Conservation (phyloP, 2,888 invertebrate species). For the Amorpha juglandis region DNA sequence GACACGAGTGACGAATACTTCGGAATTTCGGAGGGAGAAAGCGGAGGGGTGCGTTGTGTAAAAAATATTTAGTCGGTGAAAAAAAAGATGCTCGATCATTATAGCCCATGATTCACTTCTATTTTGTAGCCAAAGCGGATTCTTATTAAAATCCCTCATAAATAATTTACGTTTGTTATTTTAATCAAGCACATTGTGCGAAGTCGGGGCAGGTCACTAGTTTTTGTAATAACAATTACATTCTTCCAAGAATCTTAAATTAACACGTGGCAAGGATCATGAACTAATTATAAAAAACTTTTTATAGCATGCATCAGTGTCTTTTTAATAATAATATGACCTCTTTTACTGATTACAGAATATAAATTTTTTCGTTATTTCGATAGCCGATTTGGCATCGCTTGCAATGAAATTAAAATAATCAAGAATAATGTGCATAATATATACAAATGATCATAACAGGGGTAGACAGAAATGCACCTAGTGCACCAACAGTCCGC, state of each 20-base stretch:
- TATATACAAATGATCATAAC: too few relatives aligned
- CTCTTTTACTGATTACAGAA: too few relatives aligned
- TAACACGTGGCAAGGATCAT: not conserved
- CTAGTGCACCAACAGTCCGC: too few relatives aligned
- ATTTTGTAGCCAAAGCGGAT: not conserved
- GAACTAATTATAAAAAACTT: not conserved
- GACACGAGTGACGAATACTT: too few relatives aligned
- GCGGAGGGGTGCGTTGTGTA: not conserved
- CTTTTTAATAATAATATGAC: not conserved
- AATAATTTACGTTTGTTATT: not conserved
- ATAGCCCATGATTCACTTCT: not conserved
- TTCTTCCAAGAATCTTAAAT: constrained; percentile 3
- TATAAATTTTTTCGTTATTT: too few relatives aligned
- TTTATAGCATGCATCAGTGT: not conserved
- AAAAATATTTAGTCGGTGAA: not conserved
- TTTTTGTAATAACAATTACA: not conserved
- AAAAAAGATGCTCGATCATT: not conserved
- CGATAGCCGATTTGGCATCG: too few relatives aligned
- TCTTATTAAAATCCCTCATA: not conserved
- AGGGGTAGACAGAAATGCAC: too few relatives aligned
- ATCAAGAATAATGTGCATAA: too few relatives aligned
- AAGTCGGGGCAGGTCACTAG: not conserved
- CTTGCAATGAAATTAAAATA: too few relatives aligned
- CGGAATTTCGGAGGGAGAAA: too few relatives aligned
- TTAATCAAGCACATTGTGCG: not conserved